Conservation (phyloP, 2,113 vertebrate species). For the Mesitornis unicolor region DNA sequence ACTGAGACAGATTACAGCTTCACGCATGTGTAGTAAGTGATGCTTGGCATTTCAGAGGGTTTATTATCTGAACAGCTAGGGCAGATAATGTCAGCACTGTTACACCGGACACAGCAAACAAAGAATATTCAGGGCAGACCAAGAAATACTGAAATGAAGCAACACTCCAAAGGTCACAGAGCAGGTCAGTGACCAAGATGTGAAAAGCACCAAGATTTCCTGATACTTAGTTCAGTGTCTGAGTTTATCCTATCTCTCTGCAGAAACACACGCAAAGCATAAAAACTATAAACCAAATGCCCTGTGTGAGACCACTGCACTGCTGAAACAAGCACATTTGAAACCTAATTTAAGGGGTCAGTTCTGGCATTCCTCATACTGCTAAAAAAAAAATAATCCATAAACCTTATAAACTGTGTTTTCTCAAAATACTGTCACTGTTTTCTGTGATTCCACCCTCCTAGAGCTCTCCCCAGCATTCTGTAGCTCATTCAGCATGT, state of each 20-base stretch:
- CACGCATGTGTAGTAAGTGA: not conserved
- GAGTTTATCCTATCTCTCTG: not conserved
- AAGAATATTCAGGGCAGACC: not conserved
- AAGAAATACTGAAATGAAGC: constrained; percentile 24
- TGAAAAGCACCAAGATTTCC: not conserved
- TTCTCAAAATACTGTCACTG: not conserved
- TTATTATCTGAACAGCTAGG: not conserved
- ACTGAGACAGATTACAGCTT: not conserved
- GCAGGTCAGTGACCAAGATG: not conserved
- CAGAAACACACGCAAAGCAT: not conserved
- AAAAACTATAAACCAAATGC: not conserved
- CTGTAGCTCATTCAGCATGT: not conserved
- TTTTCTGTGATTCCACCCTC: not conserved
- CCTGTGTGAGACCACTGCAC: not conserved
- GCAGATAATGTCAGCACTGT: not conserved
- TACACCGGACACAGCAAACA: not conserved
- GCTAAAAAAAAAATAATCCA: not conserved
- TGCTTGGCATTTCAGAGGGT: not conserved
- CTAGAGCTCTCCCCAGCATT: not conserved
- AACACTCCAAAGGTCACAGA: not conserved
- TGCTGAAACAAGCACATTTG: not conserved
- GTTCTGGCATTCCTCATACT: not conserved
- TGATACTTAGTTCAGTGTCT: not conserved
- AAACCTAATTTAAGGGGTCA: not conserved
- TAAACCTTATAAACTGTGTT: not conserved